Evolutionary conservation across 2,113 vertebrate genomes (phyloP).

Genomic region (Chloroceryle aenea): DNA sequence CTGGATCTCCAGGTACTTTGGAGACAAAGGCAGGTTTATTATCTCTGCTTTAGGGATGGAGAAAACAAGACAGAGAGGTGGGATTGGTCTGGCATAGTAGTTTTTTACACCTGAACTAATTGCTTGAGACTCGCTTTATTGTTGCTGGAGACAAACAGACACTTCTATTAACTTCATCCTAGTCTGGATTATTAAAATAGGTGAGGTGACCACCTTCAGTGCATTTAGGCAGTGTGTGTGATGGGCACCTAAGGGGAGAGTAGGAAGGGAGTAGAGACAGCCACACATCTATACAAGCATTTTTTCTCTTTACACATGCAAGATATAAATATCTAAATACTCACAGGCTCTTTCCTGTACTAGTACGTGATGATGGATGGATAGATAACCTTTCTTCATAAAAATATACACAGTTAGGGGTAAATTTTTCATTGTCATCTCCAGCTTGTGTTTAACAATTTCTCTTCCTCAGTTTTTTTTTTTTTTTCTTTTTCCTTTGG

Average conservation of each 20-base stretch:
- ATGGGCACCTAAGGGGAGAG: not conserved
- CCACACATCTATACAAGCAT: accelerated
- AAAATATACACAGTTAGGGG: constrained; percentile 18
- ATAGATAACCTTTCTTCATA: constrained; percentile 45
- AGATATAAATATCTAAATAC: constrained; percentile 21
- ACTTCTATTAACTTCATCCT: not conserved
- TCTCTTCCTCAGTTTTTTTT: not conserved
- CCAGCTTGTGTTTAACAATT: not conserved
- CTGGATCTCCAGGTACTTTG: not conserved
- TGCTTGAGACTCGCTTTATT: not conserved
- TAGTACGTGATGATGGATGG: constrained; percentile 31
- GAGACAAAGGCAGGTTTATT: not conserved
- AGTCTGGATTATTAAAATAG: not conserved
- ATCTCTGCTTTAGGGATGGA: not conserved
- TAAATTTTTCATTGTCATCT: constrained; percentile 25
- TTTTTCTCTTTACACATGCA: not conserved
- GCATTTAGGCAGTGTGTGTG: not conserved
- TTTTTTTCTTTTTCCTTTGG: not conserved
- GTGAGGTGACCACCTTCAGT: not conserved
- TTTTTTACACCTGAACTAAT: not conserved
- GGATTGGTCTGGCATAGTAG: not conserved
- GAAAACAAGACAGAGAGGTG: not conserved
- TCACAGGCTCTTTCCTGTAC: constrained; percentile 3
- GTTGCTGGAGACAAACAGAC: not conserved
- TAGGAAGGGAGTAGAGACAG: not conserved